A percentile compares a stretch with the other conserved stretches of the same genome.
Conservation (phyloP, 2,797 vertebrate genomes). For the Melanotaenia boesemani region DNA sequence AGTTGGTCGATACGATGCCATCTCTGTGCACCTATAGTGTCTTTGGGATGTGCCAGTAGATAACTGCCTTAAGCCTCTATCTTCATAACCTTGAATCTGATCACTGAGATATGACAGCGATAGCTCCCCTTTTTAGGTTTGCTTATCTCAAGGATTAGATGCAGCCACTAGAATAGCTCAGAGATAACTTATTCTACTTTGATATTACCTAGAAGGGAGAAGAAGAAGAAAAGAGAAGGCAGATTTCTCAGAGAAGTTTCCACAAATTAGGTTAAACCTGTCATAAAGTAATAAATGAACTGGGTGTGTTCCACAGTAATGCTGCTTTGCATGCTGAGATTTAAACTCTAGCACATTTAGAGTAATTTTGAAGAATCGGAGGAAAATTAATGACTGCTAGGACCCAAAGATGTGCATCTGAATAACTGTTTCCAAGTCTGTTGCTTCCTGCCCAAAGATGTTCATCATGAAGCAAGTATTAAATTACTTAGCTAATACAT, state of each 20-base stretch:
- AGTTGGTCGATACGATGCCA: slow-evolving; percentile 14
- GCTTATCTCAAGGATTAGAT: slow-evolving; percentile 70
- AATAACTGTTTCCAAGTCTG: not conserved
- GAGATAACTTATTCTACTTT: slow-evolving; percentile 28
- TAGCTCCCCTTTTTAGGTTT: slow-evolving; percentile 58
- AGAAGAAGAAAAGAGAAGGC: slow-evolving; percentile 10
- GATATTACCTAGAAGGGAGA: slow-evolving; percentile 31
- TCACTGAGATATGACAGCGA: slow-evolving; percentile 42
- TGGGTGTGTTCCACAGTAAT: no score
- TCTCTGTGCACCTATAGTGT: slow-evolving; percentile 34
- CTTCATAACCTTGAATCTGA: slow-evolving; percentile 69
- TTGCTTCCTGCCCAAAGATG: not conserved
- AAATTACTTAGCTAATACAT: no score
- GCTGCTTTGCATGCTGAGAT: no score
- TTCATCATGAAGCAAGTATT: no score
- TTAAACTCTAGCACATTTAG: not conserved
- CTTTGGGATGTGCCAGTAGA: slow-evolving; percentile 43
- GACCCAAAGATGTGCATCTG: not conserved
- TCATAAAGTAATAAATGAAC: slow-evolving; percentile 10
- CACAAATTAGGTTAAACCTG: slow-evolving; percentile 10
- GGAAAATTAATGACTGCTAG: not conserved
- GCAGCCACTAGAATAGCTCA: slow-evolving; percentile 33
- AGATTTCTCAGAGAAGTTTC: slow-evolving; percentile 2
- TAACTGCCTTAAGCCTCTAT: slow-evolving; percentile 54
- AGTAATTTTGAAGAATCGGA: not conserved